Base-by-base conservation (phyloP, 64 coral and sea anemone genomes). In the Catalaphyllia jardinei region DNA sequence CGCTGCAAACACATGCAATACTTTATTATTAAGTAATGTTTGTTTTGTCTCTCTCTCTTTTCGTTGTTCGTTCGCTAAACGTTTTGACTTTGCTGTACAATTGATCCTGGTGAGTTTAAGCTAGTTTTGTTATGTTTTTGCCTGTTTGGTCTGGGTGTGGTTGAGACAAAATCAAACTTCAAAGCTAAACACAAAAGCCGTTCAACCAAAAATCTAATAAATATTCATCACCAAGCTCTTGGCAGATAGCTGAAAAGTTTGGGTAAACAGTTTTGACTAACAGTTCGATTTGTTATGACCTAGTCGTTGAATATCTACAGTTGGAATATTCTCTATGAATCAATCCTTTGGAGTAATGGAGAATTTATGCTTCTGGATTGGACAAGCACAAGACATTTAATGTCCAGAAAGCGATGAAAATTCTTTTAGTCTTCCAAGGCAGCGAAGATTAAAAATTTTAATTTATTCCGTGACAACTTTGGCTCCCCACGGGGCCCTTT, bases 1-100 rank as follows among this genome's bases (percentile, higher is more conserved):
- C 33, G 30, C 15, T 12, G 81, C 12, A 85, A 65, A 51, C 81
- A 50, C 51, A 18, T 42, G 35, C 62, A 49, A 15, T 85, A 85
- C 33, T 52, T 71, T 67, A 71, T 85, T 71, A 85, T 85, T 71
- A 71, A 85, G 35, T 71, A 8, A 25, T 85, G 81, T 85, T 85
- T 85, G 63, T 64, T 85, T 83, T 71, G 65, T 29, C 54, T 60
- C 15, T 15, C n/a, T n/a, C n/a, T n/a, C n/a, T 4, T 46, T 85
- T 85, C 28, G 16, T 4, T 17, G 80, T 14, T 50, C 81, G 25
- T 27, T 14, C 39, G 27, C 16, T 8, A 33, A 46, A 9, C n/a
- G 18, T 24, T 9, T 10, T 49, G 25, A 63, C 33, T 17, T 85
- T 35, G 18, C 38, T 71, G 8, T 50, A 85, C 2, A 10, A 27